Evolutionary conservation across 2,113 vertebrate species (phyloP), one percentile per base, ranked within the genome.

Genomic region (Perognathus longimembris): DNA sequence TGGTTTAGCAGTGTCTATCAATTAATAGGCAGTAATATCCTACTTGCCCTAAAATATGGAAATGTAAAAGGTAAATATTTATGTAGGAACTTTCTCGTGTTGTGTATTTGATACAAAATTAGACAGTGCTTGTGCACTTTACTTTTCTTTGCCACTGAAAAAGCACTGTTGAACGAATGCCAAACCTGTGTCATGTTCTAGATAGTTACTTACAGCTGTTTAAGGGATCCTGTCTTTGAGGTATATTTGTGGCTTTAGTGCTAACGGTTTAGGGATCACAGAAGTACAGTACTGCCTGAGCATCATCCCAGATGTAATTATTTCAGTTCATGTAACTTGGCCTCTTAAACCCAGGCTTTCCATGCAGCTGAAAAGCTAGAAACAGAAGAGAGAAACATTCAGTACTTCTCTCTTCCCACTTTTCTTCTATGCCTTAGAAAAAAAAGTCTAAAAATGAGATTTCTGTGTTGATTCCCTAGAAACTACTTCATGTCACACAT

Each of bases 361-460:
- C 21, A 32, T 70, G 2, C 11, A 77, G 21, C 57, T 3, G 61
- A 69, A 57, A 73, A 30, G 24, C 64, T 14, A 10, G 12, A 67
- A 34, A 50, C 2, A 42, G 32, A 79, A 63, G 50, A 28, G 24
- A 22, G 10, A 17, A 57, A 40, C 8, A 36, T 85, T 17, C 1
- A 7, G 64, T n/a, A 24, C 24, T 73, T 66, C 26, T 79, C 36
- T 71, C 32, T 81, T 93, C 11, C 11, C 84, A 3, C 30, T 95
- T 64, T 92, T 32, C 38, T 54, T 64, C 57, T 90, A 50, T 93
- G 45, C 6, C 42, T 95, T 80, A 78, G 9, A 3, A 30, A 36
- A 38, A 50, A 57, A 40, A 45, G 1, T 85, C 30, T 95, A 76
- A 90, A 95, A 94, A 20, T 80, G 40, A 78, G 83, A 84, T 88